Conservation (phyloP, 2,888 invertebrate genomes). For the Synanthedon myopaeformis region DNA sequence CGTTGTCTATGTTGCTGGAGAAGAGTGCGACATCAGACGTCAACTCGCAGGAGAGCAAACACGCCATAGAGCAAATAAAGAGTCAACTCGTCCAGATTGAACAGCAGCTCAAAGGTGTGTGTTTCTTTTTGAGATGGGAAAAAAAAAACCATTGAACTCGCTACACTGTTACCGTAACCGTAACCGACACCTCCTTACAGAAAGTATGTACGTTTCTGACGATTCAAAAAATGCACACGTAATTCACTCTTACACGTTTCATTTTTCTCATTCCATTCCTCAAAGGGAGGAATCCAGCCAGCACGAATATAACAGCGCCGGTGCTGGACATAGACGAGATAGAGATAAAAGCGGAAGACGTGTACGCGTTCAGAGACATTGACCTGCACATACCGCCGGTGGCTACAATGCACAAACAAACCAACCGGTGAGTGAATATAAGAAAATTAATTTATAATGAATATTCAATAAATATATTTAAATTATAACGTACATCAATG, state of each 20-base stretch:
- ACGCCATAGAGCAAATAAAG: conserved; percentile 61
- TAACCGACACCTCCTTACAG: too few relatives aligned
- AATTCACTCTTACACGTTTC: too few relatives aligned
- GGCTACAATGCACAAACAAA: conserved; percentile 37
- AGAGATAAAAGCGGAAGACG: conserved; percentile 64
- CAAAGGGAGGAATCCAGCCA: too few relatives aligned
- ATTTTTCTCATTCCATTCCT: too few relatives aligned
- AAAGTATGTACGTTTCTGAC: too few relatives aligned
- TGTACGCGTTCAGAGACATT: conserved; percentile 58
- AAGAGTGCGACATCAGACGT: conserved; percentile 39
- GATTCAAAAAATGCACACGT: too few relatives aligned
- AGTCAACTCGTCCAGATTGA: conserved; percentile 59
- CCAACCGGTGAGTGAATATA: not conserved
- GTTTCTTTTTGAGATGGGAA: too few relatives aligned
- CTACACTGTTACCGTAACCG: too few relatives aligned
- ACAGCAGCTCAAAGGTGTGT: conserved; percentile 47
- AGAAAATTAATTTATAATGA: too few relatives aligned
- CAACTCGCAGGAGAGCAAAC: conserved; percentile 27
- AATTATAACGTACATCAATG: too few relatives aligned
- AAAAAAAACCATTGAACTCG: too few relatives aligned
- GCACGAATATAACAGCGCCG: conserved; percentile 8
- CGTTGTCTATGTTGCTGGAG: conserved; percentile 79
- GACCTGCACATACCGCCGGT: conserved; percentile 61
- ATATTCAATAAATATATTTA: too few relatives aligned
- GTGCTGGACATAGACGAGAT: conserved; percentile 60